Conservation (phyloP, 2,797 vertebrate species). For the Halcyon leucocephala region DNA sequence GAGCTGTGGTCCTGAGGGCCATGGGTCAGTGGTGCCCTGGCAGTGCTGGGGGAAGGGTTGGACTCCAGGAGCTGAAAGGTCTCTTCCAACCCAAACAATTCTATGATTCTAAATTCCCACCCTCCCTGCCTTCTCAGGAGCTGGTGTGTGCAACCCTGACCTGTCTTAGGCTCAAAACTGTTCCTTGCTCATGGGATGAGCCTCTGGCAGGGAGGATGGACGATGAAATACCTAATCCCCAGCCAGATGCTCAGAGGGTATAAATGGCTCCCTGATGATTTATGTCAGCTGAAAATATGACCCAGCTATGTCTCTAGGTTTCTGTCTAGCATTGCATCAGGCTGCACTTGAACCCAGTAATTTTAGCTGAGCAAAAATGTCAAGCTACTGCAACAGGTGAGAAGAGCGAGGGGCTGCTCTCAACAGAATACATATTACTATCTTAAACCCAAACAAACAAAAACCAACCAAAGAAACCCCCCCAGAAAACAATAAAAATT, state of each 20-base stretch:
- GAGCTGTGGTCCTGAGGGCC: not conserved
- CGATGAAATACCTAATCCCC: not conserved
- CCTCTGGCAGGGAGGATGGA: not conserved
- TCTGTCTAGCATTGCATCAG: not conserved
- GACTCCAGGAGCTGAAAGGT: not conserved
- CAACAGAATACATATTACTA: not conserved
- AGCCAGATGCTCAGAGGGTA: not conserved
- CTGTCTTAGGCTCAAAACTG: not conserved
- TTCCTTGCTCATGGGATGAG: not conserved
- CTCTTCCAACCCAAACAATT: not conserved
- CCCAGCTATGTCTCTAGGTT: not conserved
- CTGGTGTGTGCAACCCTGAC: not conserved
- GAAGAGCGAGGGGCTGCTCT: conserved; percentile 64
- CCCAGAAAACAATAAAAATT: not conserved
- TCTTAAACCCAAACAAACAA: not conserved
- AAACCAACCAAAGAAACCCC: too few relatives aligned
- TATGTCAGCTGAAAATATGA: not conserved
- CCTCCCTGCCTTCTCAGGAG: not conserved
- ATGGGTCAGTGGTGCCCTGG: not conserved
- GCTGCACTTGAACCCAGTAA: conserved; percentile 75
- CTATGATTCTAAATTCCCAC: not conserved
- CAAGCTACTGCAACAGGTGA: conserved; percentile 74
- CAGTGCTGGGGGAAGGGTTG: not conserved
- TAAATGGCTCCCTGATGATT: not conserved
- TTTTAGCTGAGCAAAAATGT: conserved; percentile 78